phyloP scores from a whole-genome alignment of 1,140 invertebrate genomes.

The Zaprionus inermis region DNA sequence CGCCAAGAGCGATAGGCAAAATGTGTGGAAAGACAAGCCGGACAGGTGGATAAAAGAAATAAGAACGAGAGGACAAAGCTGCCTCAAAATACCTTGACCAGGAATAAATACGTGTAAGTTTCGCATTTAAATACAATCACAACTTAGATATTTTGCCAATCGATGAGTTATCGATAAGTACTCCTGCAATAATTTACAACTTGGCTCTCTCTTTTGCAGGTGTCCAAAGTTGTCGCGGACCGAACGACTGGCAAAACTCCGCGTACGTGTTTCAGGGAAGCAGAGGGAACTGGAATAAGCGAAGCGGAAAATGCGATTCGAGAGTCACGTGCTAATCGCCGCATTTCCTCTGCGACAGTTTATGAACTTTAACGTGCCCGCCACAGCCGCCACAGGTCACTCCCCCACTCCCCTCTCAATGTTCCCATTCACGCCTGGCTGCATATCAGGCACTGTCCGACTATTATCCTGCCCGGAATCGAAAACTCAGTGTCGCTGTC shows the following conservation, averaged over 20 bases:
- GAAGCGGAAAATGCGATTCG: conserved; percentile 54
- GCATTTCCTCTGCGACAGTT: conserved; percentile 63
- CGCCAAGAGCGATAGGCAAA: conserved; percentile 11
- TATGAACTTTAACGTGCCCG: conserved; percentile 60
- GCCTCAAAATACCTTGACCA: not conserved
- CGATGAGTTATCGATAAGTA: conserved; percentile 7
- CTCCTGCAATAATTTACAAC: not conserved
- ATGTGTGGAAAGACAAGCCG: conserved; percentile 32
- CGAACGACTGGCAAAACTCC: conserved; percentile 18
- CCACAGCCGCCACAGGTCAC: not conserved
- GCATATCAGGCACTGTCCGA: conserved; percentile 88
- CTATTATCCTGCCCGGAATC: conserved; percentile 85
- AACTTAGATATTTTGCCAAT: conserved; percentile 2
- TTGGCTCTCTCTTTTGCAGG: not conserved
- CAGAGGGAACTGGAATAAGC: conserved; percentile 15
- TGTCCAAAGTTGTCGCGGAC: conserved; percentile 8
- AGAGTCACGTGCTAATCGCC: conserved; percentile 73
- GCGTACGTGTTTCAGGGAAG: conserved; percentile 23
- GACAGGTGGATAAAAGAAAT: not conserved
- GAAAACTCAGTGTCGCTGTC: conserved; percentile 87
- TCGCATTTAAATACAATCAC: not conserved
- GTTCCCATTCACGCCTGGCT: conserved; percentile 89
- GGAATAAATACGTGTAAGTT: not conserved
- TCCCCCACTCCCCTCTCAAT: not conserved
- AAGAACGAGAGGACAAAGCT: not conserved